phyloP scores from a whole-genome alignment of 2,888 invertebrate genomes.

The Polydrusus tereticollis region DNA sequence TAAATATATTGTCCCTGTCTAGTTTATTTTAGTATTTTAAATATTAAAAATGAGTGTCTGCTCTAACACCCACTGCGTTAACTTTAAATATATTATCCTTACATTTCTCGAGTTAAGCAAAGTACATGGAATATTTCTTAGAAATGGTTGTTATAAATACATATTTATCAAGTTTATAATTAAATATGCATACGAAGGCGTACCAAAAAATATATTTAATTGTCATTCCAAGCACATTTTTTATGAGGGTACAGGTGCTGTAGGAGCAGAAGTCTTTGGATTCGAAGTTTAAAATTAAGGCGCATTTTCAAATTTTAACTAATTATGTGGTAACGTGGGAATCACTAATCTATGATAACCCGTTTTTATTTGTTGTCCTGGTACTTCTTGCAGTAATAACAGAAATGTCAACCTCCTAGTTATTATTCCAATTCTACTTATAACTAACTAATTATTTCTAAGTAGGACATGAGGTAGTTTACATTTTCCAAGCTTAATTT shows the following conservation, averaged over 20 bases:
- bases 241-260: too few relatives aligned
- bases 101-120: conserved; percentile 17
- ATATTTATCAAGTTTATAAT: conserved; percentile 3
- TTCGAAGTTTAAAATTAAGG: too few relatives aligned
- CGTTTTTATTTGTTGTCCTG: too few relatives aligned
- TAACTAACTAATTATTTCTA: conserved; percentile 2
- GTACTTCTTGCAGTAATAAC: not conserved
- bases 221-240: too few relatives aligned
- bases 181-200: not conserved
- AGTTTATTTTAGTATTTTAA: not conserved
- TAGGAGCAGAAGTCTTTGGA: too few relatives aligned
- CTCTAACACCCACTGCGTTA: conserved; percentile 21
- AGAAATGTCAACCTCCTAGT: not conserved
- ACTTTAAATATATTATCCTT: conserved; percentile 28
- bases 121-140: conserved; percentile 11
- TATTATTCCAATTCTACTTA: not conserved
- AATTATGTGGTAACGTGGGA: too few relatives aligned
- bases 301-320: too few relatives aligned
- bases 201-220: not conserved
- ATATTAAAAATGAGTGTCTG: conserved; percentile 23
- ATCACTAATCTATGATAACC: too few relatives aligned
- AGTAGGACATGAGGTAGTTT: conserved; percentile 29
- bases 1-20: not conserved
- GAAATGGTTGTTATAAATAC: conserved; percentile 19
- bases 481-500: conserved; percentile 30